Evolutionary conservation across 2,797 vertebrate species (phyloP), one percentile per base, ranked within the genome.

Genomic region (Octomys mimax): DNA sequence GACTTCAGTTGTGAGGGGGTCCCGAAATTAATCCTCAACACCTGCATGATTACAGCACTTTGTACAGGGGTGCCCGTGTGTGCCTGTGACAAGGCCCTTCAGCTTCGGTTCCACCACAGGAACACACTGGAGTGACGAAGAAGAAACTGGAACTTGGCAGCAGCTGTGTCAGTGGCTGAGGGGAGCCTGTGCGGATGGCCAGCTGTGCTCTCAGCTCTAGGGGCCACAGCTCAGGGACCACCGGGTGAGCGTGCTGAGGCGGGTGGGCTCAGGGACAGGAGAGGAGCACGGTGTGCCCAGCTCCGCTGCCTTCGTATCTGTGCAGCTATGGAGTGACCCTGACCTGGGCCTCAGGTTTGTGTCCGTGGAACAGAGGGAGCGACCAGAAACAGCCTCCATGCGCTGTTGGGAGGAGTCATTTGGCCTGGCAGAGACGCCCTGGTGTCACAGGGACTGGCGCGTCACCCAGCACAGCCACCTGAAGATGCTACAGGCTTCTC

Each of bases 401-500:
- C 31, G 12, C 13, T 14, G 13, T 6, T 57, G 66, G 39, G 87
- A 62, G 66, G 31, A 70, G 57, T 77, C 11, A 12, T 18, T 90
- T 36, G 1, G 26, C 54, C 83, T 70, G 36, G 42, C 21, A 6
- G 31, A 42, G 75, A 33, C 85, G 52, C 0, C 22, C 0, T 14
- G 22, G 26, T 77, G 11, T 62, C 31, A 14, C 6, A 19, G 59
- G 70, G 61, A 36, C 22, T 13, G 82, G 62, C 33, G 10, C 54
- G 18, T 0, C 19, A 1, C 31, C 66, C 5, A 13, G 0, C 24
- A 13, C 1, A 18, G 24, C 24, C 0, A 61, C 57, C 52, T 71
- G 5, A 14, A n/a, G 79, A 57, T 11, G 11, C 28, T 78, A 1
- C 5, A 0, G 36, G 24, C 80, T 36, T 70, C 57, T 9, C 31